Percentiles rank a stretch among this genome's conserved stretches.
Conservation (phyloP, 2,888 invertebrate species). For the Ditula angustiorana region DNA sequence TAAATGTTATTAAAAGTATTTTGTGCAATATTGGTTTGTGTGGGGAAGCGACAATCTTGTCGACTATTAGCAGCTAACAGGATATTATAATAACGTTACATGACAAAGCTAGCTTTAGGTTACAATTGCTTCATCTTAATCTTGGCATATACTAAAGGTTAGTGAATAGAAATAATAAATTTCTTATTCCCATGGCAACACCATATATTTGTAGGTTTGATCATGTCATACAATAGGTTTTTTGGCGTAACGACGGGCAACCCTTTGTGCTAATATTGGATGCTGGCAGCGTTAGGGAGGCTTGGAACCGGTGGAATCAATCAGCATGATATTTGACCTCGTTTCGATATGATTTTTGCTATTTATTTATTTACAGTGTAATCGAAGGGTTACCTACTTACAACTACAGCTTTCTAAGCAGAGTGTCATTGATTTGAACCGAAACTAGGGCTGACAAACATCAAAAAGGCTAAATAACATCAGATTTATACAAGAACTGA, state of each 20-base stretch:
- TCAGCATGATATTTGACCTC: background rate
- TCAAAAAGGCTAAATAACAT: no score
- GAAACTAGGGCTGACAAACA: no score
- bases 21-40: no score
- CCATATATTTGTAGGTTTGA: background rate
- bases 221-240: background rate
- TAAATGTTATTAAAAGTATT: no score
- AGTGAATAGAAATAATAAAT: background rate
- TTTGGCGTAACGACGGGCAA: constrained; percentile 2
- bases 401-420: no score
- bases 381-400: no score
- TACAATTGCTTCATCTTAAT: background rate
- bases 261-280: constrained; percentile 6
- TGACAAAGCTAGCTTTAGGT: background rate
- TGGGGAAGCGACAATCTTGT: no score
- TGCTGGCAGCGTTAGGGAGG: background rate
- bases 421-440: no score
- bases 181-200: background rate
- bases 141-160: background rate
- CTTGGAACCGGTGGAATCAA: background rate
- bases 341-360: background rate
- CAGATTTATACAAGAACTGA: no score
- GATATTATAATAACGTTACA: no score
- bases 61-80: no score
- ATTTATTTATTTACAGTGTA: no score